A percentile compares a stretch with the other conserved stretches of the same genome.
Conservation (phyloP, 2,113 vertebrate species). For the Podocnemis expansa region DNA sequence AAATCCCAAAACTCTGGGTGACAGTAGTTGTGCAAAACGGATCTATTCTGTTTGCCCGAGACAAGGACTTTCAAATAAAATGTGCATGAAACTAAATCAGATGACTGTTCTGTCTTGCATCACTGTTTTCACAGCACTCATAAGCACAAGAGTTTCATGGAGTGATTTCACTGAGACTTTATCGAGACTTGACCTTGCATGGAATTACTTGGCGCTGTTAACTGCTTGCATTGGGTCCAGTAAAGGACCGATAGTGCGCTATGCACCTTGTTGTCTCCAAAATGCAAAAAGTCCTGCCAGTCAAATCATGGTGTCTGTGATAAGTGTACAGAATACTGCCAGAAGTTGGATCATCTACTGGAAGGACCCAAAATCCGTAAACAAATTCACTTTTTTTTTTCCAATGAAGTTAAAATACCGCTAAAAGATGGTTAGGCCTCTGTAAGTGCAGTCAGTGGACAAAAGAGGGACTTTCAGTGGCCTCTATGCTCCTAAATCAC, state of each 20-base stretch:
- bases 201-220: background rate
- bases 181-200: background rate
- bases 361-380: background rate
- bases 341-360: background rate
- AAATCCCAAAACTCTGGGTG: background rate
- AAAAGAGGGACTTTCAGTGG: constrained; percentile 35
- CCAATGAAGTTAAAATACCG: background rate
- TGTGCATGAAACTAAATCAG: background rate
- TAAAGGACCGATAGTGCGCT: background rate
- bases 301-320: background rate
- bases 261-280: constrained; percentile 32
- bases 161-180: background rate
- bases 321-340: background rate
- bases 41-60: background rate
- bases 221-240: background rate
- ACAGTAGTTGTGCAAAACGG: background rate
- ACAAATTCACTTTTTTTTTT: background rate
- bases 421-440: background rate
- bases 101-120: background rate
- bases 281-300: background rate
- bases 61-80: background rate
- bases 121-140: background rate
- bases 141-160: background rate
- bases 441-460: constrained; percentile 7
- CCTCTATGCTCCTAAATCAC: constrained; percentile 63